These are phyloP conservation scores for Saguinus imperator DNA, from an alignment of 2,113 vertebrate genomes.

Conservation along the genomic window DNA sequence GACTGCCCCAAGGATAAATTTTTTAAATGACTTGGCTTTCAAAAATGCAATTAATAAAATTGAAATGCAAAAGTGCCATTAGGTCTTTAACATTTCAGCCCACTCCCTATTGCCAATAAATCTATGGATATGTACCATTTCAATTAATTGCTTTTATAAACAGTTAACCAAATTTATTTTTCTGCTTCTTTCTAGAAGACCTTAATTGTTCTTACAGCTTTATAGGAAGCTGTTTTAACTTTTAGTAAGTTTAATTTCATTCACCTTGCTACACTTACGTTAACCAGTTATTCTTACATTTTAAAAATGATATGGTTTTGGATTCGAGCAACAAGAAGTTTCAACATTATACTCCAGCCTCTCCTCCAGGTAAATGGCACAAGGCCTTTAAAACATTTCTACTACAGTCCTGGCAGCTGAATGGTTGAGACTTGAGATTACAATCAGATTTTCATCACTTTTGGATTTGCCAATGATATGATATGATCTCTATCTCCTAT, in stretches of 20 bases:
- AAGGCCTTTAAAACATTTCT: constrained; percentile 26
- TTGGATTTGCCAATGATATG: constrained; percentile 20
- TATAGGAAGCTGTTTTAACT: constrained; percentile 55
- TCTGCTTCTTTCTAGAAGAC: constrained; percentile 34
- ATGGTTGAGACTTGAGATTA: constrained; percentile 33
- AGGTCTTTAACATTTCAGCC: constrained; percentile 65
- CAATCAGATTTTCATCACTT: constrained; percentile 21
- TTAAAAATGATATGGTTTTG: background rate
- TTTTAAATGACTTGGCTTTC: constrained; percentile 74
- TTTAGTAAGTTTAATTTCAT: constrained; percentile 56
- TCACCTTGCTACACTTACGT: constrained; percentile 37
- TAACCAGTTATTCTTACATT: constrained; percentile 36
- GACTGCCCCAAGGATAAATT: constrained; percentile 72
- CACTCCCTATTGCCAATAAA: constrained; percentile 28
- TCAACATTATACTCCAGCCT: background rate
- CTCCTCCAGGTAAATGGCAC: constrained; percentile 18
- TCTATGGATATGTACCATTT: constrained; percentile 50
- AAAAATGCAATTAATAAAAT: constrained; percentile 78
- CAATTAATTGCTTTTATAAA: constrained; percentile 64
- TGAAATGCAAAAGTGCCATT: constrained; percentile 60
- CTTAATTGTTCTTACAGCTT: constrained; percentile 58
- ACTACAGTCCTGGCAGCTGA: background rate
- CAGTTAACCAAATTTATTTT: constrained; percentile 62
- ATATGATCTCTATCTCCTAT: background rate
- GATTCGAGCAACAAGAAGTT: constrained; percentile 11